Evolutionary conservation across 1,140 invertebrate species (phyloP).

Genomic region (Samia ricini): DNA sequence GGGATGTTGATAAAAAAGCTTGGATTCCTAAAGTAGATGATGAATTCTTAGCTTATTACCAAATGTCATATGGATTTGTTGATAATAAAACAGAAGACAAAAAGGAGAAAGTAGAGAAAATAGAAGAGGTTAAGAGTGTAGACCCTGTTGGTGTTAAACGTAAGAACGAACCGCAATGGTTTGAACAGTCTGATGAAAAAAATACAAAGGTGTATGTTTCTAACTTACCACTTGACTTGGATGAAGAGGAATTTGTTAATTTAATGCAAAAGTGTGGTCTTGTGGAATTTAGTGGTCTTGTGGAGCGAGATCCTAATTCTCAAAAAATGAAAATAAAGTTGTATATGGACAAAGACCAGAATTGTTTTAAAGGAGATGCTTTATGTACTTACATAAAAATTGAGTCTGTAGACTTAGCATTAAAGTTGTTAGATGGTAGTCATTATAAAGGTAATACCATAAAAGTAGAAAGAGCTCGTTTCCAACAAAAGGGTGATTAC

Average conservation of each 20-base stretch:
- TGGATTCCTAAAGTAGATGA: constrained; percentile 99
- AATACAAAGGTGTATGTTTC: constrained; percentile 99
- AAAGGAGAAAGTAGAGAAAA: constrained; percentile 45
- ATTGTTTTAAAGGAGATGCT: constrained; percentile 96
- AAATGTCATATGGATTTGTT: constrained; percentile 95
- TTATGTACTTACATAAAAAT: constrained; percentile 98
- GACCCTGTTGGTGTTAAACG: constrained; percentile 58
- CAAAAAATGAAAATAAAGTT: constrained; percentile 96
- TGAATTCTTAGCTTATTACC: constrained; percentile 97
- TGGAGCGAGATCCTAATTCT: constrained; percentile 91
- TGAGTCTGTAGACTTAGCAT: constrained; percentile 96
- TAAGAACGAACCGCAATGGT: constrained; percentile 87
- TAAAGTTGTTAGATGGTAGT: constrained; percentile 95
- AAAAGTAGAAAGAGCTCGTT: constrained; percentile 95
- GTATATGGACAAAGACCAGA: constrained; percentile 91
- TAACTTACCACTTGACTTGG: constrained; percentile 93
- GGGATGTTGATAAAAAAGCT: constrained; percentile 93
- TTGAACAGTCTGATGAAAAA: constrained; percentile 93
- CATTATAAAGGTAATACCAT: constrained; percentile 88
- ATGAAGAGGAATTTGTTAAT: constrained; percentile 92
- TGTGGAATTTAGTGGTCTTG: constrained; percentile 92
- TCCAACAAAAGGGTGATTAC: constrained; percentile 96
- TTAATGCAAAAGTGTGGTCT: constrained; percentile 98
- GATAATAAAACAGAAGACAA: constrained; percentile 76
- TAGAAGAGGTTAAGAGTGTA: constrained; percentile 43